Percentiles rank a stretch among this genome's conserved stretches.
Evolutionary conservation across 2,888 invertebrate genomes (phyloP).

Genomic region (Vannuccia rotundouncinata): DNA sequence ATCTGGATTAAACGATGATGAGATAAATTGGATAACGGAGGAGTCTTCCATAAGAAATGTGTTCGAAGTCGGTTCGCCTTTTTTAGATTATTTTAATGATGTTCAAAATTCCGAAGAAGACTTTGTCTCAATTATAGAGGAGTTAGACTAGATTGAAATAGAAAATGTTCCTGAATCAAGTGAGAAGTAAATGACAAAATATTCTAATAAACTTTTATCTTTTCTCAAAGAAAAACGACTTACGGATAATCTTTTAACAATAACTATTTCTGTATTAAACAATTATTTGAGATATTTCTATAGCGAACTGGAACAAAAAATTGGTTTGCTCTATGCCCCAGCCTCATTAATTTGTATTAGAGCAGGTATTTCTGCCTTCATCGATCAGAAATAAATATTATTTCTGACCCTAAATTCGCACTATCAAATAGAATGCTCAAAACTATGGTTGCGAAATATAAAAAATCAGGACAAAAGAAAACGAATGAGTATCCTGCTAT

Average conservation of each 20-base stretch:
- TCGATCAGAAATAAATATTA: neutral
- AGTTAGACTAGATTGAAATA: neutral
- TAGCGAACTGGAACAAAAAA: neutral
- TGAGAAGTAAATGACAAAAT: neutral
- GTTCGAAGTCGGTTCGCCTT: slow-evolving; percentile 11
- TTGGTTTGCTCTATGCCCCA: neutral
- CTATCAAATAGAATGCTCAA: slow-evolving; percentile 4
- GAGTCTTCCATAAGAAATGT: slow-evolving; percentile 14
- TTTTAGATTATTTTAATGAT: too few species aligned
- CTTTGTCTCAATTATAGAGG: neutral
- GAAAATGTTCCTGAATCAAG: neutral
- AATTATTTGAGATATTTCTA: slow-evolving; percentile 18
- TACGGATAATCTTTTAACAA: slow-evolving; percentile 10
- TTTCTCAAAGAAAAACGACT: slow-evolving; percentile 1
- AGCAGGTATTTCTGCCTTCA: slow-evolving; percentile 14
- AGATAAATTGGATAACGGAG: slow-evolving; percentile 4
- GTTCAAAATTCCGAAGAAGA: neutral
- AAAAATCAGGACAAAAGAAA: slow-evolving; percentile 19
- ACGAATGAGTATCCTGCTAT: neutral
- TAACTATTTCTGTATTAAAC: neutral
- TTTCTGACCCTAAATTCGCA: slow-evolving; percentile 9
- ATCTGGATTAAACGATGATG: neutral
- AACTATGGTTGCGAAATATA: slow-evolving; percentile 22
- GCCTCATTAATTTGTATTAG: slow-evolving; percentile 16
- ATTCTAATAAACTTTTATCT: neutral